Evolutionary conservation across 2,888 invertebrate species (phyloP).

Genomic region (Pheosia tremula): DNA sequence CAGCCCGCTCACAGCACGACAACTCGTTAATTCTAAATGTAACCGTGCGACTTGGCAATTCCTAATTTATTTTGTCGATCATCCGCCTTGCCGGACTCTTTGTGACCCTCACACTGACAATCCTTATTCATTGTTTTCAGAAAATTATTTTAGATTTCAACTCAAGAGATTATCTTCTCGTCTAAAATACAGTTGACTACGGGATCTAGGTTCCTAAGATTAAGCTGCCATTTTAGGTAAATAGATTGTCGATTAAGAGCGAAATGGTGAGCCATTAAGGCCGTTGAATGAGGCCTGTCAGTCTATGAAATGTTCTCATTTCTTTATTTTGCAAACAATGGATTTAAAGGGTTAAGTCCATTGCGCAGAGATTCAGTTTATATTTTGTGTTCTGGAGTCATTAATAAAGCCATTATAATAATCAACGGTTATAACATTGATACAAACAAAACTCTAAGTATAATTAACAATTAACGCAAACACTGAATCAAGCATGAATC

Average conservation of each 20-base stretch:
- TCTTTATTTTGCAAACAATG: no score
- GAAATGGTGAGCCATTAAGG: no score
- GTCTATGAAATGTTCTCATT: no score
- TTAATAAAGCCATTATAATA: no score
- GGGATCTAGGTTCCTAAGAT: no score
- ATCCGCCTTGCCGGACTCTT: constrained; percentile 28
- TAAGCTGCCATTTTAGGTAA: no score
- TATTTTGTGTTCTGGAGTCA: no score
- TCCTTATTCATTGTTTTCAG: constrained; percentile 19
- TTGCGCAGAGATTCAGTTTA: no score
- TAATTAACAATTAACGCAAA: constrained; percentile 26
- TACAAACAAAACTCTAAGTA: constrained; percentile 4
- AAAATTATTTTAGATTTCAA: constrained; percentile 6
- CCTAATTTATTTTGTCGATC: constrained; percentile 32
- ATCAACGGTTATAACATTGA: no score
- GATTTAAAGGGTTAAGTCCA: no score
- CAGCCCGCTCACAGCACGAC: constrained; percentile 14
- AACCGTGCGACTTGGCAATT: constrained; percentile 16
- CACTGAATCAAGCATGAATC: constrained; percentile 21
- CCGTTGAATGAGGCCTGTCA: no score
- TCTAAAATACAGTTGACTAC: neutral
- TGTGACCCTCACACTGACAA: constrained; percentile 25
- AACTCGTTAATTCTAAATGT: constrained; percentile 6
- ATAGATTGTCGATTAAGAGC: no score
- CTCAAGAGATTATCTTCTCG: constrained; percentile 2